Conservation (phyloP, 2,113 vertebrate species). For the Protomyctophum bolini region DNA sequence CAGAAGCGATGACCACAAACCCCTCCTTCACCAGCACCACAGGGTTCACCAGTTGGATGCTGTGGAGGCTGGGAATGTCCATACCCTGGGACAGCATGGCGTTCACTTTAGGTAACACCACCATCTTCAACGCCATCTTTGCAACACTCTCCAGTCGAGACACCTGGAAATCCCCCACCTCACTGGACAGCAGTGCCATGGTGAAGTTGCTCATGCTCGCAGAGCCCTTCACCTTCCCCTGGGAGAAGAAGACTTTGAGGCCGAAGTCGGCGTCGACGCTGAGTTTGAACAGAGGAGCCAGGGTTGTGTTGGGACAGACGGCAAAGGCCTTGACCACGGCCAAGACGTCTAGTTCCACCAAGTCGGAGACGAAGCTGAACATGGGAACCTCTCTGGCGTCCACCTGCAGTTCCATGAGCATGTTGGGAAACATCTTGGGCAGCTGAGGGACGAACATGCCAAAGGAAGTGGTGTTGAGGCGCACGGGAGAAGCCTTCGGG, state of each 20-base stretch:
- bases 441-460: constrained; percentile 53
- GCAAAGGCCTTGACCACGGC: constrained; percentile 34
- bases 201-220: constrained; percentile 5
- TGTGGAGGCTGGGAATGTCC: neutral
- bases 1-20: neutral
- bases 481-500: constrained; percentile 39
- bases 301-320: constrained; percentile 19
- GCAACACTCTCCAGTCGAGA: constrained; percentile 25
- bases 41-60: neutral
- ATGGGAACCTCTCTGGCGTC: constrained; percentile 26
- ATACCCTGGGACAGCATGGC: neutral
- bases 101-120: neutral
- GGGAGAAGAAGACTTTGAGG: constrained; percentile 25
- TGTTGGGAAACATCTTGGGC: constrained; percentile 45
- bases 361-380: constrained; percentile 33
- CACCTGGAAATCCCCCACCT: constrained; percentile 33
- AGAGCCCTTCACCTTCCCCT: constrained; percentile 20
- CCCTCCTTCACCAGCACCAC: neutral
- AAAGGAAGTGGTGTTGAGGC: constrained; percentile 55
- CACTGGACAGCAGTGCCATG: constrained; percentile 19
- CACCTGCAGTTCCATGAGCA: constrained; percentile 40
- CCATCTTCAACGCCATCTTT: neutral
- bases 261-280: constrained; percentile 29
- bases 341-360: constrained; percentile 20
- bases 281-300: constrained; percentile 32